Base-by-base conservation (phyloP, 2,113 vertebrate species). In the Steatornis caripensis region DNA sequence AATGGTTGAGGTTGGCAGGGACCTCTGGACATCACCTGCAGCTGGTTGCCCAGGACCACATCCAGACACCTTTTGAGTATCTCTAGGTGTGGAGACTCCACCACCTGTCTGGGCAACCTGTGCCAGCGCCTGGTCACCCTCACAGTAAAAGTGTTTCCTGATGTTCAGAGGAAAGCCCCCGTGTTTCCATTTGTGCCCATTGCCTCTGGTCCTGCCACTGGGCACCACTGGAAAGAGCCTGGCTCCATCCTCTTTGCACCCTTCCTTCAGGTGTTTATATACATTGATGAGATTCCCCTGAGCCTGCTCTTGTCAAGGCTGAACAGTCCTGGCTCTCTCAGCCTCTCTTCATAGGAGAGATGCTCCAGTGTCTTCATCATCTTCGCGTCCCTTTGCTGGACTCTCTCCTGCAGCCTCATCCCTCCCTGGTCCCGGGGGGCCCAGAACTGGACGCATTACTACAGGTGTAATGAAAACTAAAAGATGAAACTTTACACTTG, bases 211-310 rank as follows among this genome's bases (percentile, higher is more conserved):
- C 41, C 37, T 27, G 30, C 10, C 65, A 46, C 22, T 12, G 15
- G 46, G 61, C 30, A 76, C 5, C 2, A 2, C 48, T 39, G 49
- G 6, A 37, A 54, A 49, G 9, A 3, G 19, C 21, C 21, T n/a
- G 55, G 36, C 20, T 86, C 16, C 2, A 1, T 6, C 1, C 1
- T 24, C 45, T 49, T 24, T 64, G 32, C 10, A 24, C 4, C 5
- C 18, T 49, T 32, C 30, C 9, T 80, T 68, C 39, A 29, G 11
- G 24, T 45, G 64, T 62, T 87, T 21, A n/a, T 4, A 68, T 3
- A 68, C 46, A 49, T 1, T 7, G 10, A 46, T 23, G 26, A 53
- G 34, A 61, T 26, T 12, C 5, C 6, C 12, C 20, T 3, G 8
- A 58, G 9, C 10, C 18, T 62, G 43, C 45, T 82, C 46, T 75